These are phyloP conservation scores for Apteryx mantelli DNA, from an alignment of 2,113 vertebrate species.

Conservation along the genomic window DNA sequence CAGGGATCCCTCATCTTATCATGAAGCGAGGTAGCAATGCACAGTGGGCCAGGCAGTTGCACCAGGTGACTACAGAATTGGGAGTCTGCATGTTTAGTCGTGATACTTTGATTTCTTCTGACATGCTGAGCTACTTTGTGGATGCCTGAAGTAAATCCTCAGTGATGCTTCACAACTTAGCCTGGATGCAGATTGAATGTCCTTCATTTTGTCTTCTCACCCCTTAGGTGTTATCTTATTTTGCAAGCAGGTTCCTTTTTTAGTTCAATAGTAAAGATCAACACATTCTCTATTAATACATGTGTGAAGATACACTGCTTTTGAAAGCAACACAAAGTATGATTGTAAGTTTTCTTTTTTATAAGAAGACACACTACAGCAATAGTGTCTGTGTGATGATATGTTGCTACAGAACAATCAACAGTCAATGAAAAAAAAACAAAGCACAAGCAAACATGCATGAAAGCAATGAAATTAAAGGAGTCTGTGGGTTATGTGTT, in stretches of 20 bases:
- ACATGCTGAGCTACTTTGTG: neutral
- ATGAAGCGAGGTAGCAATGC: accelerated
- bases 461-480: too few relatives aligned
- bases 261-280: neutral
- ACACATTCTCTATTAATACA: neutral
- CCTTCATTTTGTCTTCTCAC: neutral
- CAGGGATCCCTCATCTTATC: neutral
- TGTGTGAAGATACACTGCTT: neutral
- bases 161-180: neutral
- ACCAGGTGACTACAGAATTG: neutral
- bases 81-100: neutral
- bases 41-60: neutral
- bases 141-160: neutral
- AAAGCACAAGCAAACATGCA: neutral
- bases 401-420: neutral
- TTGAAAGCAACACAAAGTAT: neutral
- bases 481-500: neutral
- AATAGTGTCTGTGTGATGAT: neutral
- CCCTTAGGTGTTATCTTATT: neutral
- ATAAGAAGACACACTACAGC: neutral
- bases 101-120: neutral
- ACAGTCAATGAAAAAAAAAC: neutral
- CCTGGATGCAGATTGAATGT: neutral
- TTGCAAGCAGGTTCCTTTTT: neutral
- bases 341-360: neutral